Base-by-base conservation (phyloP, 1,140 invertebrate species). In the Scaptomyza hsui region DNA sequence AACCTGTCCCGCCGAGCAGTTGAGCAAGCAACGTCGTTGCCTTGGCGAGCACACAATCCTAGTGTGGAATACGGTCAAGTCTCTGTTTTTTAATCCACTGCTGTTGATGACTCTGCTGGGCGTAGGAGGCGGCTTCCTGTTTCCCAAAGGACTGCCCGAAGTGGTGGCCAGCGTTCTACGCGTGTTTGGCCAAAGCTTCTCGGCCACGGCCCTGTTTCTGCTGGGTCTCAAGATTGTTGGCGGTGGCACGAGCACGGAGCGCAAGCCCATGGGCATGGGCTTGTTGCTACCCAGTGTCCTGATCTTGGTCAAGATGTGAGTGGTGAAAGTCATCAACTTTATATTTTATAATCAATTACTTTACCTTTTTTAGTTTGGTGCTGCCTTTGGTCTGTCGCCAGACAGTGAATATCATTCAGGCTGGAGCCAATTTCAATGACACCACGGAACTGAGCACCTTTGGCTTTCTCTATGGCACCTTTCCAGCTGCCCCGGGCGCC, bases 391-490 rank as follows among this genome's bases (percentile, higher is more conserved):
- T 99, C 1, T 97, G 96, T 77, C 94, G 97, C 82, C 96, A 98
- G 92, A 94, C 96, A 19, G 95, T 98, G 0, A 96, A 95, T 86
- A 91, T 96, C 12, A 90, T 97, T 16, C 92, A 96, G 37, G 93
- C 95, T 37, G 95, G 95, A 1, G 89, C 74, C 0, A 95, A 95
- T 86, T 91, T 93, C 41, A 94, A 94, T 42, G 95, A 96, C 64
- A 97, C 96, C 0, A 92, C 94, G 16, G 95, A 97, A 70, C 93
- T 97, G 21, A 97, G 96, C 74, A 98, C 97, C 49, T 99, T 97
- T 92, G 98, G 96, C 0, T 99, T 99, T 92, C 93, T 99, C 0
- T 99, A 99, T 92, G 98, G 98, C 52, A 99, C 97, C 0, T 97
- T 99, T 91, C 98, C 98, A 1, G 95, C 97, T 32, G 98, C 98